A percentile compares a stretch with the other conserved stretches of the same genome.
Evolutionary conservation across 2,888 invertebrate species (phyloP).

Genomic region (Nomada flava): DNA sequence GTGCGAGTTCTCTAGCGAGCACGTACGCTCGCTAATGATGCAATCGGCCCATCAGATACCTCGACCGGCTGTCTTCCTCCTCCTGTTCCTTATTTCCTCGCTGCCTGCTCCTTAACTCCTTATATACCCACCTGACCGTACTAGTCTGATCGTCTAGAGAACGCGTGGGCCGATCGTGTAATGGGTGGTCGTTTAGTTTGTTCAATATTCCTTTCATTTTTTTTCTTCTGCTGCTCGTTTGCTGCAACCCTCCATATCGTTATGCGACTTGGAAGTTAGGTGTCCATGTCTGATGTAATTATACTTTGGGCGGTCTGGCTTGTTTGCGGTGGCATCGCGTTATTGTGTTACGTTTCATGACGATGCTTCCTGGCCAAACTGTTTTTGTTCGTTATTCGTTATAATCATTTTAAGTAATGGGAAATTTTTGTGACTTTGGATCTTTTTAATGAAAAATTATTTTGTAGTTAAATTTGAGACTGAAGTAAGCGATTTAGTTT

Average conservation of each 20-base stretch:
- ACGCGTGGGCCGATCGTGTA: conserved; percentile 71
- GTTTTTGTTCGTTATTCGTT: too few relatives aligned
- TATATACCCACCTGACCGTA: conserved; percentile 70
- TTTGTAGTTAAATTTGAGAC: too few relatives aligned
- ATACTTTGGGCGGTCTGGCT: too few relatives aligned
- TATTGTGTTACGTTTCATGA: too few relatives aligned
- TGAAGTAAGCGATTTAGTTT: too few relatives aligned
- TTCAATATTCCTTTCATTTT: neutral
- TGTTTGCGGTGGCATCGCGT: too few relatives aligned
- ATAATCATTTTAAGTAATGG: too few relatives aligned
- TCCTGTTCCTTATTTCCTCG: conserved; percentile 62
- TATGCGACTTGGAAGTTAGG: too few relatives aligned
- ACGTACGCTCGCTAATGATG: conserved; percentile 79
- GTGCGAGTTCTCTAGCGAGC: conserved; percentile 61
- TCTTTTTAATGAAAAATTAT: too few relatives aligned
- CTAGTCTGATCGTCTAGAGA: conserved; percentile 55
- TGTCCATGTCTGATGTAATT: neutral
- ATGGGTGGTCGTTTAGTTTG: conserved; percentile 61
- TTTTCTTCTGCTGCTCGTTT: neutral
- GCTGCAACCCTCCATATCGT: neutral
- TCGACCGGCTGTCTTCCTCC: conserved; percentile 65
- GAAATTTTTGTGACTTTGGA: too few relatives aligned
- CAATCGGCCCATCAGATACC: conserved; percentile 78
- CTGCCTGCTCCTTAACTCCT: conserved; percentile 64
- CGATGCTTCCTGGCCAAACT: too few relatives aligned